These are phyloP conservation scores for Sebastes schlegelii DNA, from an alignment of 2,113 vertebrate species.

Conservation along the genomic window DNA sequence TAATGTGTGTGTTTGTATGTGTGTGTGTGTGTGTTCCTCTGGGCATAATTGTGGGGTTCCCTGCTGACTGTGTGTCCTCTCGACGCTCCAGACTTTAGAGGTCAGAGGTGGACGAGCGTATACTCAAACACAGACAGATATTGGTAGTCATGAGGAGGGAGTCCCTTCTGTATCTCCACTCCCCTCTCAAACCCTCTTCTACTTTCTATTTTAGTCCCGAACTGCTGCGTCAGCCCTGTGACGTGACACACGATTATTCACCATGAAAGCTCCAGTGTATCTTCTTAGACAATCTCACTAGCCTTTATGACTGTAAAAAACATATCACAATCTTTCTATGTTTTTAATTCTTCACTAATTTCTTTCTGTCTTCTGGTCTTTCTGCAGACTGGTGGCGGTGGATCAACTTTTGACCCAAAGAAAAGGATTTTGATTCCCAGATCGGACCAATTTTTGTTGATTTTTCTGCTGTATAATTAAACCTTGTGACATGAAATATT, in stretches of 20 bases:
- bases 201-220: slow-evolving; percentile 2
- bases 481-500: not conserved
- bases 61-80: slow-evolving; percentile 59
- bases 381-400: slow-evolving; percentile 52
- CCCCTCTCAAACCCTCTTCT: not conserved
- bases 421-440: not conserved
- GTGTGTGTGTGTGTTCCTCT: slow-evolving; percentile 45
- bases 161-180: slow-evolving; percentile 3
- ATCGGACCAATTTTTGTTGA: not conserved
- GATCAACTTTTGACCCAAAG: not conserved
- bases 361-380: slow-evolving; percentile 17
- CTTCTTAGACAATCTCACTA: not conserved
- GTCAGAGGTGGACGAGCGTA: slow-evolving; percentile 61
- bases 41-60: slow-evolving; percentile 63
- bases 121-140: slow-evolving; percentile 63
- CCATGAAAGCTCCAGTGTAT: not conserved
- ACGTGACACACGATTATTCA: slow-evolving; percentile 9
- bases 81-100: slow-evolving; percentile 58
- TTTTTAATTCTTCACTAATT: slow-evolving; percentile 42
- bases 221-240: slow-evolving; percentile 47
- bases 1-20: slow-evolving; percentile 22
- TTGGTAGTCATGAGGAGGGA: slow-evolving; percentile 60
- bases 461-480: slow-evolving; percentile 4
- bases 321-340: not conserved
- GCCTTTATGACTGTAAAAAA: not conserved